Evolutionary conservation across 2,888 invertebrate species (phyloP), one percentile per base, ranked within the genome.

Genomic region (Pandemis corylana): DNA sequence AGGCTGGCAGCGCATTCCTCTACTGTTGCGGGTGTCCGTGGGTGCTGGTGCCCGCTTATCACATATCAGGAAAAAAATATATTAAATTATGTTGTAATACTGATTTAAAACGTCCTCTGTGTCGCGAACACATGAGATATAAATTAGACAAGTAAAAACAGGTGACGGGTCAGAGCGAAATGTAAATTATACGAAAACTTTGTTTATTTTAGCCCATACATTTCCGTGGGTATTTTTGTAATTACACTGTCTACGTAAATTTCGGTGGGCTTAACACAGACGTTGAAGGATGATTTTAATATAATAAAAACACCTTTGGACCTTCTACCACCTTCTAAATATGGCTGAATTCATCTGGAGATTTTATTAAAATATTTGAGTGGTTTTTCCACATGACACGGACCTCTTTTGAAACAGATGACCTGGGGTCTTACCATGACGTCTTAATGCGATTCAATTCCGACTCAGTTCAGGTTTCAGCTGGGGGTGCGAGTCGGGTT

Each of bases 91-190:
- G 5, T 36, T 20, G 28, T 7, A 15, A 13, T 56, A 71, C 46
- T 71, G 65, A n/a, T 59, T 15, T 1, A 36, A 4, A 15, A 13
- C 5, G 42, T 65, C 12, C 12, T 66, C 61, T 74, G 69, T 41
- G 65, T 10, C n/a, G 59, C 20, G 7, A 56, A 68, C 69, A 74
- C 73, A 62, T 53, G 69, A 70, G 68, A 64, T 13, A 74, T 74
- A 70, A 74, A 74, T 74, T 74, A 66, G 69, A 74, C 59, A 74
- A 61, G 69, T 51, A 74, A 70, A 74, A 74, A 66, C 69, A 69
- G 59, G 65, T 56, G 68, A 41, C 69, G 69, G 74, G 69, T 65
- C 74, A 70, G 65, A 69, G 65, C 10, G 61, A 71, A 66, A 67
- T 63, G 75, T 71, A 63, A 75, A 71, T 75, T 67, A 41, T 71